Conservation (phyloP, 2,113 vertebrate genomes). For the Nanorana parkeri region DNA sequence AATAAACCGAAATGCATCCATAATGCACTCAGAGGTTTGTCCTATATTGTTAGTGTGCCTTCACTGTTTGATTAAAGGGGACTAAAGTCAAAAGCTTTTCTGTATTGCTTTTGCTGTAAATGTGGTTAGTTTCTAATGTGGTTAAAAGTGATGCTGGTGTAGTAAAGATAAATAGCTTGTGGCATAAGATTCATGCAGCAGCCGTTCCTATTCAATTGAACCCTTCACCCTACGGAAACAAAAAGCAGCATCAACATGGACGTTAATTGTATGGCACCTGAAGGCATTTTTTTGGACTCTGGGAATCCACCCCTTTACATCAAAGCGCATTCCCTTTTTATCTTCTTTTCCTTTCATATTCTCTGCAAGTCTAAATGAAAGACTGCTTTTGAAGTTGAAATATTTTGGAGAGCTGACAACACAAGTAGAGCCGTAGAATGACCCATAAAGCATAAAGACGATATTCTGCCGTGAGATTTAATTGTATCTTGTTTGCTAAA, state of each 20-base stretch:
- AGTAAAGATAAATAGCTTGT: background rate
- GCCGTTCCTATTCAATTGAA: background rate
- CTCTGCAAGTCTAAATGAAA: conserved; percentile 40
- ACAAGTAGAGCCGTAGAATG: background rate
- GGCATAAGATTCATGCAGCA: background rate
- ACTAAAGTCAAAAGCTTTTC: background rate
- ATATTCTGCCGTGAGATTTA: no score
- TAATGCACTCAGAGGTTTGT: no score
- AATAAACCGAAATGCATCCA: no score
- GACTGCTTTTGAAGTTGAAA: conserved; percentile 24
- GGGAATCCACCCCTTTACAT: conserved; percentile 28
- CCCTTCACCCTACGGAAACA: background rate
- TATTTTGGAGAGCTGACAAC: conserved; percentile 30
- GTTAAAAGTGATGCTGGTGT: background rate
- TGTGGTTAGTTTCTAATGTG: background rate
- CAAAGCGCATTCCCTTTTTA: conserved; percentile 33
- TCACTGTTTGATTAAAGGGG: background rate
- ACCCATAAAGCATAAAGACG: background rate
- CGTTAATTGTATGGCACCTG: conserved; percentile 38
- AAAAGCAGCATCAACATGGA: conserved; percentile 26
- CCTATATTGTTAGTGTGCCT: no score
- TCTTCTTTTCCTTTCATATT: conserved; percentile 48
- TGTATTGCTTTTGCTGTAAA: background rate
- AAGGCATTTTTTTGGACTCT: conserved; percentile 20
- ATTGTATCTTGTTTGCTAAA: no score